Conservation (phyloP, 2,113 vertebrate genomes). For the Synchiropus splendidus region DNA sequence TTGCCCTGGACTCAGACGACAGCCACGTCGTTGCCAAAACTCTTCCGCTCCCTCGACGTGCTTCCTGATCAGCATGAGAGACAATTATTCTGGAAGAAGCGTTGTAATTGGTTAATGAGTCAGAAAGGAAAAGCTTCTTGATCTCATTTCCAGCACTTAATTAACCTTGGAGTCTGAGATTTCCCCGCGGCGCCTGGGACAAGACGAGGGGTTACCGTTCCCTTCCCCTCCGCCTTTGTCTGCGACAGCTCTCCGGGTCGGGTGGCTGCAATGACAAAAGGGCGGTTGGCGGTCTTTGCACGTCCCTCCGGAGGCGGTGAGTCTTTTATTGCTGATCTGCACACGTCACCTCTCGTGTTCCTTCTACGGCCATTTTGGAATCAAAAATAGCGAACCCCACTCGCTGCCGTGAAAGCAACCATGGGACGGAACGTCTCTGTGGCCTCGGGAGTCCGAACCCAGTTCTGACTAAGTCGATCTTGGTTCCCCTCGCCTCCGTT, state of each 20-base stretch:
- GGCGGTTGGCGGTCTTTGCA: slow-evolving; percentile 17
- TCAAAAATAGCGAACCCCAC: slow-evolving; percentile 29
- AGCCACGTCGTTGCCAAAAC: too few relatives aligned
- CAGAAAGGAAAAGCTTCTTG: slow-evolving; percentile 65
- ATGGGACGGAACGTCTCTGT: slow-evolving; percentile 51
- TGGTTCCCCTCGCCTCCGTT: slow-evolving; percentile 28
- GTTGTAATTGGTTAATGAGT: slow-evolving; percentile 68
- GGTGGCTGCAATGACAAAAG: slow-evolving; percentile 51
- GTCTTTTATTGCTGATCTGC: slow-evolving; percentile 33
- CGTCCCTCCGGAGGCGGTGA: slow-evolving; percentile 25
- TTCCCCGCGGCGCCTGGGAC: slow-evolving; percentile 55
- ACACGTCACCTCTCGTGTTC: not conserved
- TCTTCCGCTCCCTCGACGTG: slow-evolving; percentile 16
- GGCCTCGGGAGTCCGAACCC: slow-evolving; percentile 56
- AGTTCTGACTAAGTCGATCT: slow-evolving; percentile 62
- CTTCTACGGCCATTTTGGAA: too few relatives aligned
- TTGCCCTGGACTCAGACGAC: too few relatives aligned
- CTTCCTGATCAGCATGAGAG: slow-evolving; percentile 56
- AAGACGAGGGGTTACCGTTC: slow-evolving; percentile 39
- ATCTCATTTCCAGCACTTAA: slow-evolving; percentile 67
- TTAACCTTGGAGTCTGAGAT: slow-evolving; percentile 67
- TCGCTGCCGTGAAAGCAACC: slow-evolving; percentile 24
- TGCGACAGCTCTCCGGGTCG: slow-evolving; percentile 21
- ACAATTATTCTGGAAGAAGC: slow-evolving; percentile 56
- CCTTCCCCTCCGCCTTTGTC: slow-evolving; percentile 32